A percentile compares a stretch with the other conserved stretches of the same genome.
Conservation (phyloP, 2,888 invertebrate species). For the Euzophera pinguis region DNA sequence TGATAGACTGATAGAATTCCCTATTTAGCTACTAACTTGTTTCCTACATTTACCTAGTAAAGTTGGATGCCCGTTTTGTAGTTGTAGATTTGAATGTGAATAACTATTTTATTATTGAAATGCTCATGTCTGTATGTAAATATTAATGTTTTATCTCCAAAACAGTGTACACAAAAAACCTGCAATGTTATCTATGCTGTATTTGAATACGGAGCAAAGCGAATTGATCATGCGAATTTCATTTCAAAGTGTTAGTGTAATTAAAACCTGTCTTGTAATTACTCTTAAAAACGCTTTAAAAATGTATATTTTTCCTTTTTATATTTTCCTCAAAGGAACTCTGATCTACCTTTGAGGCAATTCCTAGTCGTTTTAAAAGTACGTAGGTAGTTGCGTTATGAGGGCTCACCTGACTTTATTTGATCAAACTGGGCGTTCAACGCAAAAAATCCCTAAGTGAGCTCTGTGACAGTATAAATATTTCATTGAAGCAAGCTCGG, state of each 20-base stretch:
- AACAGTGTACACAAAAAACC: too few relatives aligned
- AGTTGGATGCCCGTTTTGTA: too few relatives aligned
- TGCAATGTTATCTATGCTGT: too few relatives aligned
- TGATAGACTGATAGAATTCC: too few relatives aligned
- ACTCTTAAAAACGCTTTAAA: slow-evolving; percentile 26
- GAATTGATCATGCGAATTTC: slow-evolving; percentile 37
- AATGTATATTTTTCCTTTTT: slow-evolving; percentile 20
- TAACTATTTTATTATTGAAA: too few relatives aligned
- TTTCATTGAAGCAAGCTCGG: slow-evolving; percentile 47
- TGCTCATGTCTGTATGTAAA: too few relatives aligned
- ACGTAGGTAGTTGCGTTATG: background rate
- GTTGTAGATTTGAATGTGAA: too few relatives aligned
- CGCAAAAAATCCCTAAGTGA: slow-evolving; percentile 1
- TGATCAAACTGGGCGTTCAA: slow-evolving; percentile 12
- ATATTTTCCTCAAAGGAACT: slow-evolving; percentile 12
- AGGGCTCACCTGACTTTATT: background rate
- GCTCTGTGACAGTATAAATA: slow-evolving; percentile 39
- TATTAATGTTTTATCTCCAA: too few relatives aligned
- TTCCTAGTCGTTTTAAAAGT: too few relatives aligned
- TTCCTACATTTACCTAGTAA: too few relatives aligned
- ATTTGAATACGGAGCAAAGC: slow-evolving; percentile 22
- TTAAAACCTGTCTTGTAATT: slow-evolving; percentile 27
- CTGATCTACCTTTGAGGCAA: background rate
- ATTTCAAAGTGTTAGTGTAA: slow-evolving; percentile 24
- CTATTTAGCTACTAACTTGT: too few relatives aligned